Conservation (phyloP, 2,113 vertebrate genomes). For the Lynx canadensis region DNA sequence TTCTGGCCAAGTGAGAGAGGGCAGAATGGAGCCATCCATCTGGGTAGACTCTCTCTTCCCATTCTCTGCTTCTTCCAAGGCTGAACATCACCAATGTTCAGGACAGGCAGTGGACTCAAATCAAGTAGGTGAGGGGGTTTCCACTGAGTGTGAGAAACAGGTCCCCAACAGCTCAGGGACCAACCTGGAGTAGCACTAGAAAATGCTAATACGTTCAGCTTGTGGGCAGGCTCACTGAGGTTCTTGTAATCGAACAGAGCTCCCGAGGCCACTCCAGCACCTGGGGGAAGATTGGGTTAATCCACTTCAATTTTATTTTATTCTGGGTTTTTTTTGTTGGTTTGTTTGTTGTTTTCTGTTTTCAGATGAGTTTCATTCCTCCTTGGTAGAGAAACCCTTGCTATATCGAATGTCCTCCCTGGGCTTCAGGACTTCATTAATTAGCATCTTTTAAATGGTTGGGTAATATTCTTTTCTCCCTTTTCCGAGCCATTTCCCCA, state of each 20-base stretch:
- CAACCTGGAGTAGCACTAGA: background rate
- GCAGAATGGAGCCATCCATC: background rate
- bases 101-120: fast-evolving
- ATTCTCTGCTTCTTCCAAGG: background rate
- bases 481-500: slow-evolving; percentile 84
- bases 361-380: slow-evolving; percentile 75
- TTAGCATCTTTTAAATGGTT: slow-evolving; percentile 89
- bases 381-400: slow-evolving; percentile 75
- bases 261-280: slow-evolving; percentile 36
- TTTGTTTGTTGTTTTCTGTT: slow-evolving; percentile 18
- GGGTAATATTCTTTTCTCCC: slow-evolving; percentile 85
- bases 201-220: slow-evolving; percentile 30
- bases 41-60: no score
- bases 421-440: slow-evolving; percentile 88
- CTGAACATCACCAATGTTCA: background rate
- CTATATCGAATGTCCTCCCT: slow-evolving; percentile 82
- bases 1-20: background rate
- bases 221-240: background rate
- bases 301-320: slow-evolving; percentile 82
- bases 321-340: slow-evolving; percentile 23
- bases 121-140: fast-evolving
- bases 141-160: background rate
- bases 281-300: slow-evolving; percentile 79
- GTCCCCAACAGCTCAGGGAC: background rate
- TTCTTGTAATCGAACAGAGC: slow-evolving; percentile 31